Evolutionary conservation across 2,797 vertebrate genomes (phyloP).

Genomic region (Sylvilagus floridanus): DNA sequence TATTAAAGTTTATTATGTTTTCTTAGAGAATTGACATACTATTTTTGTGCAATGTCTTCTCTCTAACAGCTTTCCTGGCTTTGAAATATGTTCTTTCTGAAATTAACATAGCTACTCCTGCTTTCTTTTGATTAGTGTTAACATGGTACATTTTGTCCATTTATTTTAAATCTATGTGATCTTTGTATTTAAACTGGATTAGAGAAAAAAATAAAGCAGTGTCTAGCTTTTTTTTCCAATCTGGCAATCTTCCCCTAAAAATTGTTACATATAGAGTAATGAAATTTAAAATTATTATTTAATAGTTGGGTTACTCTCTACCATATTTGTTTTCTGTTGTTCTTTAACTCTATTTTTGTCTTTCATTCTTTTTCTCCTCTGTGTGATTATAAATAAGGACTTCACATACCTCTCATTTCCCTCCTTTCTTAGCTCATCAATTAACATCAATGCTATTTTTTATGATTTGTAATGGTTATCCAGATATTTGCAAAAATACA

Average conservation of each 20-base stretch:
- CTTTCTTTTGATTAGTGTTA: not conserved
- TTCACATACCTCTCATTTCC: not conserved
- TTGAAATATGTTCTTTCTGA: not conserved
- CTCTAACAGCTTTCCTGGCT: not conserved
- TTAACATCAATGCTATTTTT: not conserved
- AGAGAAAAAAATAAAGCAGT: not conserved
- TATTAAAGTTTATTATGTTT: not conserved
- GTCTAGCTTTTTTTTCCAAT: not conserved
- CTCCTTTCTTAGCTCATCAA: not conserved
- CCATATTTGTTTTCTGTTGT: not conserved
- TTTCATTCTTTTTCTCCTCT: not conserved
- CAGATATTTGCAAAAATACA: not conserved
- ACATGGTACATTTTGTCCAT: not conserved
- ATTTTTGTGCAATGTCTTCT: not conserved
- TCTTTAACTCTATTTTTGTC: not conserved
- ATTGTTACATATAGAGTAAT: not conserved
- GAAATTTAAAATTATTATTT: not conserved
- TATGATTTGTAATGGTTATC: not conserved
- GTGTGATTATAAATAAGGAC: not conserved
- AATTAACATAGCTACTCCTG: not conserved
- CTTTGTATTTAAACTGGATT: not conserved
- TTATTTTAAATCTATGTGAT: not conserved
- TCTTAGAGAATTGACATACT: not conserved
- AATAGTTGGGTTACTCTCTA: not conserved
- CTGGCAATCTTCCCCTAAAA: not conserved